phyloP scores from a whole-genome alignment of 2,113 vertebrate species.

The Turnix velox region DNA sequence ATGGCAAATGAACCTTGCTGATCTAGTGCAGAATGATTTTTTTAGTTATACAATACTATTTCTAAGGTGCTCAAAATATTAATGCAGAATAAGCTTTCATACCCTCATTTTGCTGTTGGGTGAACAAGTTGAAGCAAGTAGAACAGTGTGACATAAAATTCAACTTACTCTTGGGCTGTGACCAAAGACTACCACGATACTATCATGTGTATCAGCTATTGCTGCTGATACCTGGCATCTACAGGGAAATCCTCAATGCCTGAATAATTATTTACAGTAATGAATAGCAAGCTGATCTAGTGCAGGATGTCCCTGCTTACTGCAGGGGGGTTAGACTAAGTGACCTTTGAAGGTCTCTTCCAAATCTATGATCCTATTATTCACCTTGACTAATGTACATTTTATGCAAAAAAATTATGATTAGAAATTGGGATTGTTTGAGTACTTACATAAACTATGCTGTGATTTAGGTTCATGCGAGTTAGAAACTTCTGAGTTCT shows the following conservation, averaged over 20 bases:
- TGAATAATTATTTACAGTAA: background rate
- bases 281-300: too few relatives aligned
- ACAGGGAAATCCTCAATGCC: background rate
- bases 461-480: background rate
- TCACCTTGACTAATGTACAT: background rate
- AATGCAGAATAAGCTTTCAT: background rate
- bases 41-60: background rate
- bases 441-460: background rate
- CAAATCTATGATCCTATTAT: too few relatives aligned
- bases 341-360: too few relatives aligned
- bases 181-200: background rate
- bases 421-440: background rate
- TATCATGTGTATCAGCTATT: background rate
- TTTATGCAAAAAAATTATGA: background rate
- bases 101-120: constrained; percentile 3
- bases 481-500: background rate
- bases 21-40: background rate
- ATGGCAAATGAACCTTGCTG: background rate
- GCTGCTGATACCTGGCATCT: background rate
- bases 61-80: background rate
- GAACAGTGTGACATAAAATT: background rate
- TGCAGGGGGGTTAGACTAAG: too few relatives aligned
- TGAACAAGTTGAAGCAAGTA: background rate
- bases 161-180: background rate
- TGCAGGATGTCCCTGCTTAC: too few relatives aligned